phyloP scores from a whole-genome alignment of 35 echinoderm and acorn worm genomes.

The Apostichopus japonicus region DNA sequence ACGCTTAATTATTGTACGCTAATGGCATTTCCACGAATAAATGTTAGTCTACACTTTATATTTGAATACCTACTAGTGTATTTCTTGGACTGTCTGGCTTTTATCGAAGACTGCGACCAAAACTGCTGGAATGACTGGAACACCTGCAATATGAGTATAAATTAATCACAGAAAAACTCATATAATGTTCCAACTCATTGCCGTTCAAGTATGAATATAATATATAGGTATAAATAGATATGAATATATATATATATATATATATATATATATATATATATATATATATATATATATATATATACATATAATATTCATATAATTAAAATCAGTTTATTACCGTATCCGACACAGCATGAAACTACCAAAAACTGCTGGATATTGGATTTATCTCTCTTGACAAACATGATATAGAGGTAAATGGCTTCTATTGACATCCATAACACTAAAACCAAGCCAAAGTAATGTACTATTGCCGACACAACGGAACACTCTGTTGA shows the following conservation, averaged over 20 bases:
- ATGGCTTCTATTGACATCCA: slow-evolving; percentile 31
- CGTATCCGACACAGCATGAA: slow-evolving; percentile 5
- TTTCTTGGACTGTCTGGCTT: not conserved
- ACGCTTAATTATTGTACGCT: not conserved
- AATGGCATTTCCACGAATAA: not conserved
- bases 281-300: too few species aligned
- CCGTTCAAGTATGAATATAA: too few species aligned
- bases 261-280: too few species aligned
- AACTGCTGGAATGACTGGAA: not conserved
- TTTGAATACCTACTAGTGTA: not conserved
- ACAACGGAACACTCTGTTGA: not conserved
- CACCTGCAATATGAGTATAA: too few species aligned
- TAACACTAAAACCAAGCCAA: not conserved
- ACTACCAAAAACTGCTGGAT: not conserved
- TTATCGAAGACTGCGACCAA: not conserved
- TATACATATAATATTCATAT: too few species aligned
- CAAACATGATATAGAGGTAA: slow-evolving; percentile 20
- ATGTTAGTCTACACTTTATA: not conserved
- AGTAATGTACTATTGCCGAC: not conserved
- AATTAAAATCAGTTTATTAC: not conserved
- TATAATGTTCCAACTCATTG: too few species aligned
- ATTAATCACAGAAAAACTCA: too few species aligned
- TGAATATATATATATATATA: too few species aligned
- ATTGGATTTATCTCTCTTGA: not conserved
- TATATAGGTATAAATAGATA: too few species aligned